Percentiles rank a stretch among this genome's conserved stretches.
Evolutionary conservation across 2,113 vertebrate genomes (phyloP).

Genomic region (Ptilonorhynchus violaceus): DNA sequence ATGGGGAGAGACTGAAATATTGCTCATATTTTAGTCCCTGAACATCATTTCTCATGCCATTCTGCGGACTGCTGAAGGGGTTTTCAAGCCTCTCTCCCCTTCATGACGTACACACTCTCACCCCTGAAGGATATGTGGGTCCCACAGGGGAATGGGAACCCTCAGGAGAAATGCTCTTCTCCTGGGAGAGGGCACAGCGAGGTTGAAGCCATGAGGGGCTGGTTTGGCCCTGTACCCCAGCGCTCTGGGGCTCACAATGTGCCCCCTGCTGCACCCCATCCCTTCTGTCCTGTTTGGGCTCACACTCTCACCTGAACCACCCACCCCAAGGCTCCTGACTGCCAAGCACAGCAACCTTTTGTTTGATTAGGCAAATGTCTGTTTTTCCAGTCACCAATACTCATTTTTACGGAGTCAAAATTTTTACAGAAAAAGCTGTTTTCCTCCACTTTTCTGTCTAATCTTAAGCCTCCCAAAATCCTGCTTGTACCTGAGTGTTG

Average conservation of each 20-base stretch:
- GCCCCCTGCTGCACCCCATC: background rate
- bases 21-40: background rate
- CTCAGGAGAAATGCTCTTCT: background rate
- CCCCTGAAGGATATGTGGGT: background rate
- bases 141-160: background rate
- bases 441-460: background rate
- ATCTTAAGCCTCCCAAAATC: background rate
- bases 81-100: background rate
- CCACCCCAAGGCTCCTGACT: background rate
- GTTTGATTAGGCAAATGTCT: background rate
- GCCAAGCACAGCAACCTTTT: background rate
- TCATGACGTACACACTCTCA: no score
- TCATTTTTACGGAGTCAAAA: background rate
- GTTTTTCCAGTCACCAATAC: background rate
- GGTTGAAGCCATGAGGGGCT: background rate
- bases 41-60: background rate
- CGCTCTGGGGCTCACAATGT: rapidly evolving
- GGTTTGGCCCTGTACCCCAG: rapidly evolving
- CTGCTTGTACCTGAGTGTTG: background rate
- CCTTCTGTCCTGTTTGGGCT: background rate
- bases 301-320: background rate
- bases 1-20: constrained; percentile 9
- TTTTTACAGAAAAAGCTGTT: background rate
- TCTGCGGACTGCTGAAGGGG: background rate
- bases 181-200: background rate